Base-by-base conservation (phyloP, 2,113 vertebrate species). In the Phrynosoma platyrhinos region DNA sequence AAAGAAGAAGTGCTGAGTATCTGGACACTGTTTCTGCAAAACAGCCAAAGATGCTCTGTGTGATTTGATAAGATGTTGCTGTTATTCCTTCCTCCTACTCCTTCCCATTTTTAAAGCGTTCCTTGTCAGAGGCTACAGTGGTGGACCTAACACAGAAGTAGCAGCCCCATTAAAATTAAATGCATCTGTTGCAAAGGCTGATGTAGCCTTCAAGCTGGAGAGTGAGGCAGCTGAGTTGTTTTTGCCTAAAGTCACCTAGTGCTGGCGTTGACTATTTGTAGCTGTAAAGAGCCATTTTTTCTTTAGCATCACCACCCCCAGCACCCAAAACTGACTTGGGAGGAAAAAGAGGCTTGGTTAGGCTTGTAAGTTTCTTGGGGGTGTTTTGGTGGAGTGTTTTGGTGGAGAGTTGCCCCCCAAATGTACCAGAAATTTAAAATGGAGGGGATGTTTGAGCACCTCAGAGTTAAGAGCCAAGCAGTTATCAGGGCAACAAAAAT, bases 81-180 rank as follows among this genome's bases (percentile, higher is more conserved):
- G 58, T 12, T 4, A 16, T 18, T 62, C 14, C 14, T 62, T 18
- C 40, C 16, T 74, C 2, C 21, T 25, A 13, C 40, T 42, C 23
- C 23, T 10, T 10, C 1, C 40, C 4, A 27, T 21, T 25, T n/a
- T 71, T 13, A 58, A 58, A 90, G 13, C 10, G 2, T 86, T 74
- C 82, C 69, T 91, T 82, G 30, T 30, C 53, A 71, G 40, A 84
- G 75, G 16, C 89, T 91, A 53, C 79, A 53, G 12, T n/a, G 84
- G 75, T 72, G 69, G 90, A 90, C 77, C 83, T 88, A 64, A 6
- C 83, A 83, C 23, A 77, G 58, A 62, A 86, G 68, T 77, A 80
- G 47, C 2, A 21, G 12, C 18, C 53, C 2, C n/a, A n/a, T 40
- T 36, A 87, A 83, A 36, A 0, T 6, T 30, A 80, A 77, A 85